Evolutionary conservation across 1,140 invertebrate genomes (phyloP).

Genomic region (Caenorhabditis briggsae): DNA sequence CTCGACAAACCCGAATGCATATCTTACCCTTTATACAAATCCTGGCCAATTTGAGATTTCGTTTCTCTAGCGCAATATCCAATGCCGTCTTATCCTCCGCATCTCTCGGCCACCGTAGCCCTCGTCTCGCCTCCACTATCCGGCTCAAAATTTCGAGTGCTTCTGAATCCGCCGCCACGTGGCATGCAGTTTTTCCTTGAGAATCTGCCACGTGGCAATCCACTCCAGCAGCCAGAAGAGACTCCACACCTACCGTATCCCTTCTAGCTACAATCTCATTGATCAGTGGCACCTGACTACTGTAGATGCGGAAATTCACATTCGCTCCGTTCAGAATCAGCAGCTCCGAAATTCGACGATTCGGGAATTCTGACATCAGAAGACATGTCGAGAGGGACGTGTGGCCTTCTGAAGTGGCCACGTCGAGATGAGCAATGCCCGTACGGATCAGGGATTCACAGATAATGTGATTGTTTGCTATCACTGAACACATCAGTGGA

Average conservation of each 20-base stretch:
- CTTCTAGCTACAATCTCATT: not conserved
- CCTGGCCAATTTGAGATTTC: constrained; percentile 42
- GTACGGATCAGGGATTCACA: not conserved
- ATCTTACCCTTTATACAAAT: constrained; percentile 59
- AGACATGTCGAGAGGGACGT: constrained; percentile 24
- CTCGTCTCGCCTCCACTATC: constrained; percentile 67
- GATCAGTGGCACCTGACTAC: not conserved
- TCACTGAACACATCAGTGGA: constrained; percentile 16
- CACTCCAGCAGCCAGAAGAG: constrained; percentile 66
- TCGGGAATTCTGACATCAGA: constrained; percentile 17
- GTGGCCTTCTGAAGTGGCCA: constrained; percentile 38
- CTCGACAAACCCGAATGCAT: not conserved
- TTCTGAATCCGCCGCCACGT: constrained; percentile 58
- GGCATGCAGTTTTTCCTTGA: constrained; percentile 25
- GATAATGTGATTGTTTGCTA: not conserved
- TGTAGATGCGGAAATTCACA: constrained; percentile 62
- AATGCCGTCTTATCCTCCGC: not conserved
- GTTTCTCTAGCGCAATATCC: constrained; percentile 55
- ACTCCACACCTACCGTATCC: not conserved
- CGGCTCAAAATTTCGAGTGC: constrained; percentile 51
- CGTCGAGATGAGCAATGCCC: not conserved
- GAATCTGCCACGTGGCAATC: constrained; percentile 68
- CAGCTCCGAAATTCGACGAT: constrained; percentile 65
- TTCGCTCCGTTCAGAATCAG: constrained; percentile 67
- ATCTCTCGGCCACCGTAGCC: not conserved